These are phyloP conservation scores for Synergus laeviventris DNA, from an alignment of 2,888 invertebrate species.

Conservation along the genomic window DNA sequence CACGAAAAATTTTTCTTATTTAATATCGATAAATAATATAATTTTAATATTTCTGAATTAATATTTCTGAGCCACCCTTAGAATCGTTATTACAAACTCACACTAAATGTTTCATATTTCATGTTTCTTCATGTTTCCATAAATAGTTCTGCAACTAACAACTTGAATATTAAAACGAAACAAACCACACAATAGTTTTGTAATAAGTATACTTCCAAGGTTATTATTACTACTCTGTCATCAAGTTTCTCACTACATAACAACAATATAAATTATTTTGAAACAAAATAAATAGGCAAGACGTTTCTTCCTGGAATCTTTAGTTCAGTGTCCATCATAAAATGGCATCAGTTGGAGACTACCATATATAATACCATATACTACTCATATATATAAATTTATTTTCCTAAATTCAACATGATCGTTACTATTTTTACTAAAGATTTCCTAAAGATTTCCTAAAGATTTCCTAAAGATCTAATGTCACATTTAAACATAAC, in stretches of 20 bases:
- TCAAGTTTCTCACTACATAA: not conserved
- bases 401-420: no score
- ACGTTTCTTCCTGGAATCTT: no score
- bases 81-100: not conserved
- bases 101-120: not conserved
- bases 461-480: not conserved
- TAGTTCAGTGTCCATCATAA: not conserved
- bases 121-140: not conserved
- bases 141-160: not conserved
- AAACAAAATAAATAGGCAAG: not conserved
- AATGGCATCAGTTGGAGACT: no score
- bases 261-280: conserved; percentile 1
- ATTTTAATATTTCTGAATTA: not conserved
- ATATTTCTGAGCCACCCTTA: conserved; percentile 6
- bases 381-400: no score
- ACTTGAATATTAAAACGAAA: not conserved
- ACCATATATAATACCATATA: no score
- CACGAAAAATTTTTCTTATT: no score
- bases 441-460: no score
- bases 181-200: not conserved
- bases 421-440: no score
- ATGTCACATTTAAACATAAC: not conserved
- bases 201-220: not conserved
- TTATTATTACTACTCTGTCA: not conserved
- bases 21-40: no score